Percentiles rank a stretch among this genome's conserved stretches.
Conservation (phyloP, 2,888 invertebrate genomes). For the Lordiphosa andalusiaca region DNA sequence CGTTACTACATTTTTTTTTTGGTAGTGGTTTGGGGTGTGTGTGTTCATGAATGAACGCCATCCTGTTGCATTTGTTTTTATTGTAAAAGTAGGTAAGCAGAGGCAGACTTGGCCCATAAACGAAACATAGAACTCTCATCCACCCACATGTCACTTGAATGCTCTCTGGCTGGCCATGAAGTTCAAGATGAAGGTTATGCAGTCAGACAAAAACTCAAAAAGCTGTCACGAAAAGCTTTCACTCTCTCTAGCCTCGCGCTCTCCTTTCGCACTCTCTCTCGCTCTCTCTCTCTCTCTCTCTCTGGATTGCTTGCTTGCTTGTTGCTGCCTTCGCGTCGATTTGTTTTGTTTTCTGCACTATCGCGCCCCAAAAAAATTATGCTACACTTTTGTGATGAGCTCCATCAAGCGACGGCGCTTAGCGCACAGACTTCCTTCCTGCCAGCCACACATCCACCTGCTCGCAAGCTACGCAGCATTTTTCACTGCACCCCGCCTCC, state of each 20-base stretch:
- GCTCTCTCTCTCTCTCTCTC: neutral
- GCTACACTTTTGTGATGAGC: constrained; percentile 35
- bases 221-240: constrained; percentile 38
- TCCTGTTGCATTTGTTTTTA: constrained; percentile 75
- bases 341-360: constrained; percentile 57
- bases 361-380: constrained; percentile 50
- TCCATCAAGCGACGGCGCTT: constrained; percentile 43
- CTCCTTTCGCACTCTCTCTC: neutral
- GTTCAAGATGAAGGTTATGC: constrained; percentile 72
- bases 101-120: constrained; percentile 32
- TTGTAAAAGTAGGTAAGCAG: constrained; percentile 42
- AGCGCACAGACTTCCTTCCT: constrained; percentile 33
- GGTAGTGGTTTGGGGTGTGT: constrained; percentile 32
- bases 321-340: constrained; percentile 52
- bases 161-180: constrained; percentile 48
- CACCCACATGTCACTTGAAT: neutral
- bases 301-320: constrained; percentile 11
- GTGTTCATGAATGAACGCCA: constrained; percentile 70
- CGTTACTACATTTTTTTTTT: constrained; percentile 14
- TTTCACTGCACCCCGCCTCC: constrained; percentile 8
- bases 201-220: constrained; percentile 36
- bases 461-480: constrained; percentile 13
- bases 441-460: constrained; percentile 14
- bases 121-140: constrained; percentile 30
- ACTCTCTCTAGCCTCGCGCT: constrained; percentile 18